Percentiles rank a stretch among this genome's conserved stretches.
Evolutionary conservation across 2,113 vertebrate species (phyloP).

Genomic region (Chrysemys picta): DNA sequence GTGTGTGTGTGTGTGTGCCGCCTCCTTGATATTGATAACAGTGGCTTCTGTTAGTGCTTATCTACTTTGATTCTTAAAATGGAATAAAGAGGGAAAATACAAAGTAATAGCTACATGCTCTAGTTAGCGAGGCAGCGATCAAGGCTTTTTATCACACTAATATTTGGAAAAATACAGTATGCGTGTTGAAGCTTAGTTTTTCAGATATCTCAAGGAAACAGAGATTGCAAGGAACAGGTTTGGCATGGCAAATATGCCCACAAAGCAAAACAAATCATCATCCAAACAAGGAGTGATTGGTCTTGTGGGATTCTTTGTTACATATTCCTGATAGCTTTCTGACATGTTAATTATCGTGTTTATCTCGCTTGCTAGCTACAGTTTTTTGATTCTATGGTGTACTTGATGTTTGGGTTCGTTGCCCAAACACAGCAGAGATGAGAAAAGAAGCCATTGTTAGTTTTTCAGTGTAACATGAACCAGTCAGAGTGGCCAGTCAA

Average conservation of each 20-base stretch:
- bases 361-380: neutral
- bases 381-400: neutral
- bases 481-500: neutral
- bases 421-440: neutral
- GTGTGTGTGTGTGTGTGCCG: too few relatives aligned
- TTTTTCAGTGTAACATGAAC: neutral
- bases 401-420: conserved; percentile 5
- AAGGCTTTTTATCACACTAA: conserved; percentile 49
- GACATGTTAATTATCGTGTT: conserved; percentile 14
- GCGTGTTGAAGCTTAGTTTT: neutral
- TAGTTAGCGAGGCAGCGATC: conserved; percentile 65
- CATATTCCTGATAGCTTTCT: conserved; percentile 41
- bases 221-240: neutral
- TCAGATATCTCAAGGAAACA: conserved; percentile 40
- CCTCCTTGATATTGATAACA: conserved; percentile 78
- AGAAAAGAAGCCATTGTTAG: neutral
- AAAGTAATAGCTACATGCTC: conserved; percentile 67
- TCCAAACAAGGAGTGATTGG: conserved; percentile 5
- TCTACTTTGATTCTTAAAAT: conserved; percentile 78
- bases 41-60: conserved; percentile 71
- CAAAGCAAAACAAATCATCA: conserved; percentile 34
- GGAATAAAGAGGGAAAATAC: conserved; percentile 77
- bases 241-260: neutral
- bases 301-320: conserved; percentile 44
- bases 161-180: neutral